A percentile compares a stretch with the other conserved stretches of the same genome.
Evolutionary conservation across 2,113 vertebrate species (phyloP).

Genomic region (Hippocampus mohnikei): DNA sequence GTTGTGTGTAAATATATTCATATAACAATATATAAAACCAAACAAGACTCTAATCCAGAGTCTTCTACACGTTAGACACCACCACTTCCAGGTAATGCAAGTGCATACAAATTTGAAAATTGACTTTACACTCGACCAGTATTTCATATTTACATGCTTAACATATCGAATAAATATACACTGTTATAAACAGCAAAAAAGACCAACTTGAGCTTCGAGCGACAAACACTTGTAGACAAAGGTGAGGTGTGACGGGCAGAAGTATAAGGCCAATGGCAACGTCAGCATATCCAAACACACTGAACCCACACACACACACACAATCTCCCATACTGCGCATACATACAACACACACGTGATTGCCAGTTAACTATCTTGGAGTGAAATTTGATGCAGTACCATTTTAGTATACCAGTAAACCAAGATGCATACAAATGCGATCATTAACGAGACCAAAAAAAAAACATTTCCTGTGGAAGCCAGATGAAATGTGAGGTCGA

Average conservation of each 20-base stretch:
- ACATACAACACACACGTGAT: slow-evolving; percentile 30
- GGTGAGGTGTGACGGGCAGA: slow-evolving; percentile 61
- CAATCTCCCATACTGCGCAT: slow-evolving; percentile 23
- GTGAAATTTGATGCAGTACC: slow-evolving; percentile 62
- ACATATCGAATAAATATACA: slow-evolving; percentile 96
- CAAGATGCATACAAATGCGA: slow-evolving; percentile 17
- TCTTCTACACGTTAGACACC: slow-evolving; percentile 88
- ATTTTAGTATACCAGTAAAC: slow-evolving; percentile 59
- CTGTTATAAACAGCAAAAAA: slow-evolving; percentile 96
- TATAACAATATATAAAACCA: slow-evolving; percentile 71
- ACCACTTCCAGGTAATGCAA: slow-evolving; percentile 89
- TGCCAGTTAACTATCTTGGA: slow-evolving; percentile 48
- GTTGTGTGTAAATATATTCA: slow-evolving; percentile 79
- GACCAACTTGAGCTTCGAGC: slow-evolving; percentile 83
- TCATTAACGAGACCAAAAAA: slow-evolving; percentile 8
- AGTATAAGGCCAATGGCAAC: slow-evolving; percentile 57
- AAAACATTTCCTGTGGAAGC: slow-evolving; percentile 12
- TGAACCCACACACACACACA: slow-evolving; percentile 20
- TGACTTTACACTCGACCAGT: slow-evolving; percentile 95
- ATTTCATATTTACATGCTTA: slow-evolving; percentile 91
- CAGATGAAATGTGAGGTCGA: slow-evolving; percentile 23
- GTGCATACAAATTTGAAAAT: slow-evolving; percentile 98
- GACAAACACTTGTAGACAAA: slow-evolving; percentile 80
- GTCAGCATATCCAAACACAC: slow-evolving; percentile 23
- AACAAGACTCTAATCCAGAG: slow-evolving; percentile 89